Evolutionary conservation across 2,113 vertebrate species (phyloP).

Genomic region (Tursiops truncatus): DNA sequence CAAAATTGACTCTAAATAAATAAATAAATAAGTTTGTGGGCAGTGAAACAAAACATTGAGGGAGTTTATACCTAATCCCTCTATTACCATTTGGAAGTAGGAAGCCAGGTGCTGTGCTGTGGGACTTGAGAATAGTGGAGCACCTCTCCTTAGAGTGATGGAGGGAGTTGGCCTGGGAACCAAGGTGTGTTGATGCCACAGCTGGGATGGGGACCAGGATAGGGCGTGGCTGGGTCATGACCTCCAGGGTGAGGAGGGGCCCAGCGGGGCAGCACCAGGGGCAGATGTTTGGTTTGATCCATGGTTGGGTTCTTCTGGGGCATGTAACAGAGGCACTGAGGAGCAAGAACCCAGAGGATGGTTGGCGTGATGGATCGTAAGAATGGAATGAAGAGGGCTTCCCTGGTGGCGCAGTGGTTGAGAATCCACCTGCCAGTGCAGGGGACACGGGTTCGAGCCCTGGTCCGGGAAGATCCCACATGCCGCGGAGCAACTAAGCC

Average conservation of each 20-base stretch:
- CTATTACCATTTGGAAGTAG: neutral
- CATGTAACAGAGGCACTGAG: neutral
- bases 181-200: neutral
- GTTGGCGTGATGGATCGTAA: neutral
- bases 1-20: too few species aligned
- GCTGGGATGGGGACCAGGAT: neutral
- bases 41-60: neutral
- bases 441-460: too few species aligned
- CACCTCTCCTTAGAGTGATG: neutral
- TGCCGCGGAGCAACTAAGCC: fast-evolving
- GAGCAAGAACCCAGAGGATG: neutral
- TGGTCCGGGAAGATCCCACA: too few species aligned
- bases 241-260: neutral
- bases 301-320: neutral
- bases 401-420: too few species aligned
- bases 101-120: neutral
- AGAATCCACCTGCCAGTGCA: too few species aligned
- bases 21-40: too few species aligned
- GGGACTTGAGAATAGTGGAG: neutral
- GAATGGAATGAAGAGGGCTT: neutral
- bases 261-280: too few species aligned
- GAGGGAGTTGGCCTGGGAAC: neutral
- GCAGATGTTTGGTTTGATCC: neutral
- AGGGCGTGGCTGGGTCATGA: neutral
- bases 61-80: neutral